Evolutionary conservation across 2,797 vertebrate genomes (phyloP).

Genomic region (Mormyrus proboscirostris): DNA sequence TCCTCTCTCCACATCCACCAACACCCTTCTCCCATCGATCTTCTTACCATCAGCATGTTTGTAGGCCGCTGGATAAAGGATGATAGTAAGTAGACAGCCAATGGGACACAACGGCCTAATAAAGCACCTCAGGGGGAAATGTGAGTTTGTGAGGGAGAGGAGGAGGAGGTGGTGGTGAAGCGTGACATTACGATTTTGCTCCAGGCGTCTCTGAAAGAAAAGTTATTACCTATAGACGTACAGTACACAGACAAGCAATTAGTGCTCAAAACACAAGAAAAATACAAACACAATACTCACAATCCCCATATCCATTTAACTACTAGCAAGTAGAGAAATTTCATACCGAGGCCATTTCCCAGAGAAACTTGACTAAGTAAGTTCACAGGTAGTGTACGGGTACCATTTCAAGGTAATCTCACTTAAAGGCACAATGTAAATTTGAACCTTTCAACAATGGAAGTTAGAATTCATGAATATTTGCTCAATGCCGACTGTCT

Average conservation of each 20-base stretch:
- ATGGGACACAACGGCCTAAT: not conserved
- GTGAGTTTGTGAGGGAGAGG: conserved; percentile 7
- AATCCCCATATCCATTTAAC: not conserved
- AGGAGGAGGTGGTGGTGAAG: not conserved
- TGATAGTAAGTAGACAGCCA: conserved; percentile 37
- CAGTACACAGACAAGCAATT: not conserved
- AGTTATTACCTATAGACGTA: not conserved
- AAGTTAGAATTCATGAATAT: not conserved
- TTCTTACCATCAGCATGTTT: conserved; percentile 94
- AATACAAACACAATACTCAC: not conserved
- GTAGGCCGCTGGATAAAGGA: conserved; percentile 75
- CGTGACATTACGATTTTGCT: not conserved
- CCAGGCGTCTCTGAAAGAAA: not conserved
- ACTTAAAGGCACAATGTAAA: not conserved
- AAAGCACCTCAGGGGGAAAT: not conserved
- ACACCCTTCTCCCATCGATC: conserved; percentile 83
- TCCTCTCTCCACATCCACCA: conserved; percentile 88
- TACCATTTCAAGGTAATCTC: not conserved
- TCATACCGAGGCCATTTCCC: not conserved
- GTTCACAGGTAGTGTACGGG: not conserved
- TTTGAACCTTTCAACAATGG: not conserved
- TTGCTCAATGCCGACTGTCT: not conserved
- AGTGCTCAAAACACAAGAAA: not conserved
- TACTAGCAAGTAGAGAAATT: not conserved
- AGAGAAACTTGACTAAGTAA: not conserved